Evolutionary conservation across 2,888 invertebrate genomes (phyloP).

Genomic region (Hyppa rectilinea): DNA sequence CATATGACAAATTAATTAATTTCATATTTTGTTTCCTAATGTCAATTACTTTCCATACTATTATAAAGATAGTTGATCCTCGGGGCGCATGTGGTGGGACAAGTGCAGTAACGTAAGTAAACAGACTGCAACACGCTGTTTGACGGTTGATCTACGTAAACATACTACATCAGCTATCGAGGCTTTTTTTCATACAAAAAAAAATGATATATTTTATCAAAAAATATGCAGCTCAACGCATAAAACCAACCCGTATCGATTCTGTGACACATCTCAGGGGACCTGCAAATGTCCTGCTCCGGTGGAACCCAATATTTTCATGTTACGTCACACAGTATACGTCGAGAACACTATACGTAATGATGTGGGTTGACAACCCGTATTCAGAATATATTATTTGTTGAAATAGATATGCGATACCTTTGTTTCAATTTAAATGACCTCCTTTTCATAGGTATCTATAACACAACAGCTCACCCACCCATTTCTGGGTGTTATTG

Average conservation of each 20-base stretch:
- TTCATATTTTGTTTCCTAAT: too few relatives aligned
- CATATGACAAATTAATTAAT: too few relatives aligned
- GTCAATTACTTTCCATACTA: too few relatives aligned
- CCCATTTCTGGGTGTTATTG: background rate
- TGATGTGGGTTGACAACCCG: slow-evolving; percentile 39
- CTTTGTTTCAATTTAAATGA: slow-evolving; percentile 3
- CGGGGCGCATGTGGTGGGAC: too few relatives aligned
- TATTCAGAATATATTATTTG: slow-evolving; percentile 21
- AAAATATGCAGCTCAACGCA: slow-evolving; percentile 13
- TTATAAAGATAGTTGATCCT: too few relatives aligned
- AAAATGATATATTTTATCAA: background rate
- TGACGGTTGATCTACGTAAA: background rate
- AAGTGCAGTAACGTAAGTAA: too few relatives aligned
- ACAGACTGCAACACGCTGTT: background rate
- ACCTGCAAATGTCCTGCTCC: slow-evolving; percentile 36
- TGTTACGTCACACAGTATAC: slow-evolving; percentile 19
- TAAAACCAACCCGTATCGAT: slow-evolving; percentile 12
- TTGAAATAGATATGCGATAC: slow-evolving; percentile 10
- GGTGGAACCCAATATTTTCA: slow-evolving; percentile 50
- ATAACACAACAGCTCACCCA: background rate
- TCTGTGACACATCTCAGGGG: slow-evolving; percentile 37
- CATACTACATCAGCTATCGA: too few relatives aligned
- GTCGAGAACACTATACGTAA: slow-evolving; percentile 26
- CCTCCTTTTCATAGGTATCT: background rate
- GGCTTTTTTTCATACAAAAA: too few relatives aligned